phyloP scores from a whole-genome alignment of 2,888 invertebrate species.

The Parasteatoda lunata region DNA sequence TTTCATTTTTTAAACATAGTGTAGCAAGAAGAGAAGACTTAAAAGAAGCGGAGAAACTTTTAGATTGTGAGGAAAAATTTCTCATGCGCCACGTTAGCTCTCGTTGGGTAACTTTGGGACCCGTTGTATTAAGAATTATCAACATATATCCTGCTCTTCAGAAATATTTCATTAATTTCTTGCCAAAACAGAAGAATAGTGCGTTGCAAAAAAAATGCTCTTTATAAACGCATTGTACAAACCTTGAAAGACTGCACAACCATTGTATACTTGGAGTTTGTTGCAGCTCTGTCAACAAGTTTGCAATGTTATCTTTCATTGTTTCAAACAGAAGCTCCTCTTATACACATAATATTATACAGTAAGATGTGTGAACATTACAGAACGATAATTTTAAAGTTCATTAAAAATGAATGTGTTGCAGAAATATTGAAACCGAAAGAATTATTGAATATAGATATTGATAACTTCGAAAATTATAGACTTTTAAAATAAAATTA shows the following conservation, averaged over 20 bases:
- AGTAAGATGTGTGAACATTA: background rate
- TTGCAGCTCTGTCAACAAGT: background rate
- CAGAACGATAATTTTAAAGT: background rate
- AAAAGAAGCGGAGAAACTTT: background rate
- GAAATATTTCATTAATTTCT: too few relatives aligned
- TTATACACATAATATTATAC: background rate
- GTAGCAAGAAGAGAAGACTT: background rate
- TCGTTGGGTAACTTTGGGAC: slow-evolving; percentile 1
- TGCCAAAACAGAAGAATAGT: too few relatives aligned
- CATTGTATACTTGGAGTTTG: background rate
- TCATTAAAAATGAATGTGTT: background rate
- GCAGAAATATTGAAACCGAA: background rate
- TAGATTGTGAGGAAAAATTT: slow-evolving; percentile 1
- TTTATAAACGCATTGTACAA: background rate
- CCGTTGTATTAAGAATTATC: too few relatives aligned
- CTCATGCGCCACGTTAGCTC: background rate
- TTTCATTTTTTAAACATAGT: background rate
- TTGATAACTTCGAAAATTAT: background rate
- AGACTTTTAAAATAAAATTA: background rate
- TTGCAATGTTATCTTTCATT: background rate
- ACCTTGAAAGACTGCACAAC: background rate
- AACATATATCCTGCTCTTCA: too few relatives aligned
- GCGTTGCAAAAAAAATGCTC: background rate
- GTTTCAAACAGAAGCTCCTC: slow-evolving; percentile 1
- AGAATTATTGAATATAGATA: background rate